Conservation (phyloP, 64 coral and sea anemone species). For the Platygyra sinensis region DNA sequence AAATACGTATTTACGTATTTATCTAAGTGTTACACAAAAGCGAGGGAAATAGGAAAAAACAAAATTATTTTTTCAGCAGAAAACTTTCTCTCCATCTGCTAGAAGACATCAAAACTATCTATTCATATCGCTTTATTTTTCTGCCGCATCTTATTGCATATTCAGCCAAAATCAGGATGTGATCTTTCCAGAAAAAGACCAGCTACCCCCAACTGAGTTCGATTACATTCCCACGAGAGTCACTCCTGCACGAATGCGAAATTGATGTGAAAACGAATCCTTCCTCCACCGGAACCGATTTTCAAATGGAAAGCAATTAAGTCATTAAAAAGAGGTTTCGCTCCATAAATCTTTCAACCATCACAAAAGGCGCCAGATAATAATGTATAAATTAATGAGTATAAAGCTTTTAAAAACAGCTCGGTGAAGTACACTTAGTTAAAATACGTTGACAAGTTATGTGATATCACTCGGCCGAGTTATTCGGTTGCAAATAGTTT, state of each 20-base stretch:
- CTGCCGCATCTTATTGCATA: background rate
- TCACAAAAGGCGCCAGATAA: conserved; percentile 26
- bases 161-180: conserved; percentile 19
- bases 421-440: background rate
- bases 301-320: conserved; percentile 41
- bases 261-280: conserved; percentile 30
- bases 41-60: too few relatives aligned
- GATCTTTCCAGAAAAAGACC: background rate
- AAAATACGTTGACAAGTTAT: background rate
- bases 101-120: background rate
- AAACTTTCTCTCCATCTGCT: background rate
- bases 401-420: conserved; percentile 36
- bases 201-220: background rate
- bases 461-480: background rate
- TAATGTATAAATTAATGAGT: conserved; percentile 29
- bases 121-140: background rate
- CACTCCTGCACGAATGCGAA: background rate
- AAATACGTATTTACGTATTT: too few relatives aligned
- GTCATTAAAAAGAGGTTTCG: conserved; percentile 12
- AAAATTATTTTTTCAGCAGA: too few relatives aligned
- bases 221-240: background rate
- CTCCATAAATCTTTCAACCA: conserved; percentile 21
- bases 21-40: too few relatives aligned
- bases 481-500: background rate
- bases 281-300: conserved; percentile 51